These are phyloP conservation scores for Bacillus rossius DNA, from an alignment of 1,140 invertebrate species.

Conservation along the genomic window DNA sequence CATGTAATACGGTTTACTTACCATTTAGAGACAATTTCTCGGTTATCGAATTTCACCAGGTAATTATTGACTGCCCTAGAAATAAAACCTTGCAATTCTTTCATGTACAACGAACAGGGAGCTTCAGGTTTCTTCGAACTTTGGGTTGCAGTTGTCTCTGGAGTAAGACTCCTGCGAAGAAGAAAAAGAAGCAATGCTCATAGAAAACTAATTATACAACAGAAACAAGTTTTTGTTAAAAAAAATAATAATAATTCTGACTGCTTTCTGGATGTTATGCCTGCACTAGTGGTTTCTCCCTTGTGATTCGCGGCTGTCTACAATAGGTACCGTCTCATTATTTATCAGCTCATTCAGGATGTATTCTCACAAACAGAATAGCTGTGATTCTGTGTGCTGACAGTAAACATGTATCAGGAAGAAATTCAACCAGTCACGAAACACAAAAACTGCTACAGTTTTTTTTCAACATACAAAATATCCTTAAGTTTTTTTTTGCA, in stretches of 20 bases:
- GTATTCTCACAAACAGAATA: too few relatives aligned
- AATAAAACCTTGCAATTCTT: constrained; percentile 87
- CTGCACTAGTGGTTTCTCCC: too few relatives aligned
- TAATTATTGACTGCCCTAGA: constrained; percentile 67
- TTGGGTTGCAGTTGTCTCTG: not conserved
- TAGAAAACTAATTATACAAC: not conserved
- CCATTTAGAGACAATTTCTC: constrained; percentile 58
- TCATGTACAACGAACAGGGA: constrained; percentile 82
- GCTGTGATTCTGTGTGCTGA: too few relatives aligned
- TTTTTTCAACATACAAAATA: too few relatives aligned
- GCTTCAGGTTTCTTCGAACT: not conserved
- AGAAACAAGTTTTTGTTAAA: not conserved
- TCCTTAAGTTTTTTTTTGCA: too few relatives aligned
- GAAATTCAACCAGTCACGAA: too few relatives aligned
- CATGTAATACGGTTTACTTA: constrained; percentile 38
- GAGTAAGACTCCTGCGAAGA: not conserved
- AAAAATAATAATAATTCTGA: not conserved
- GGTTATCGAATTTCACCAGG: constrained; percentile 65
- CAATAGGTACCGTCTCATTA: too few relatives aligned
- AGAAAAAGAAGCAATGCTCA: not conserved
- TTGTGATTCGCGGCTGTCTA: too few relatives aligned
- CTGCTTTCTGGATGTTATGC: too few relatives aligned
- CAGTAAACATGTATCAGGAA: too few relatives aligned
- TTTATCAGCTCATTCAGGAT: too few relatives aligned
- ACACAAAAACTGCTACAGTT: too few relatives aligned